Conservation (phyloP, 2,888 invertebrate genomes). For the Dryadula phaetusa region DNA sequence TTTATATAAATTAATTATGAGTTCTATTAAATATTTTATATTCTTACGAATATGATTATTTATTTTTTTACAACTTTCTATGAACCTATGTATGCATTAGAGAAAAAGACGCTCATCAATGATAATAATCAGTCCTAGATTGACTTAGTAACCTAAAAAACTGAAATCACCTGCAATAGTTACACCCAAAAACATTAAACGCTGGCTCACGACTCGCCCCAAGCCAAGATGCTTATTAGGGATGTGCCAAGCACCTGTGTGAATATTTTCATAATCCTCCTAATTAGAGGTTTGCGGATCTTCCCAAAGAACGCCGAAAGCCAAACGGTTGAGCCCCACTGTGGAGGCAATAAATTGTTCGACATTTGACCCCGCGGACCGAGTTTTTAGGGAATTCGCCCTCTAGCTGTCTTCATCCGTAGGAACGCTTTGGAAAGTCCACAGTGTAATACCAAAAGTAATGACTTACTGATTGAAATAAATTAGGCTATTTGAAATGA, state of each 20-base stretch:
- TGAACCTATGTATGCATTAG: no score
- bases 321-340: constrained; percentile 77
- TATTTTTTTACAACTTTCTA: not conserved
- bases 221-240: constrained; percentile 81
- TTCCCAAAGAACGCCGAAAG: constrained; percentile 75
- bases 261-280: constrained; percentile 83
- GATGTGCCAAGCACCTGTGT: constrained; percentile 80
- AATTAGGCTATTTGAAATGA: constrained; percentile 20
- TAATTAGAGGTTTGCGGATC: constrained; percentile 83
- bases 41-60: no score
- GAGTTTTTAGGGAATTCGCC: constrained; percentile 78
- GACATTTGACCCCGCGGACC: constrained; percentile 79
- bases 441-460: constrained; percentile 56
- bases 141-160: constrained; percentile 63
- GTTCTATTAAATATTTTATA: no score
- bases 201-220: constrained; percentile 75
- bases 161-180: constrained; percentile 72
- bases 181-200: constrained; percentile 77
- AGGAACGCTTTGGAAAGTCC: constrained; percentile 57
- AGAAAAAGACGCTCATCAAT: not conserved
- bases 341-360: constrained; percentile 83
- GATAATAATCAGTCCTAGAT: constrained; percentile 64
- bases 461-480: constrained; percentile 31
- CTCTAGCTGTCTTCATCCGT: constrained; percentile 67
- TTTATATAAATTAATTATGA: no score